phyloP scores from a whole-genome alignment of 2,797 vertebrate genomes.

The Sparidentex hasta region DNA sequence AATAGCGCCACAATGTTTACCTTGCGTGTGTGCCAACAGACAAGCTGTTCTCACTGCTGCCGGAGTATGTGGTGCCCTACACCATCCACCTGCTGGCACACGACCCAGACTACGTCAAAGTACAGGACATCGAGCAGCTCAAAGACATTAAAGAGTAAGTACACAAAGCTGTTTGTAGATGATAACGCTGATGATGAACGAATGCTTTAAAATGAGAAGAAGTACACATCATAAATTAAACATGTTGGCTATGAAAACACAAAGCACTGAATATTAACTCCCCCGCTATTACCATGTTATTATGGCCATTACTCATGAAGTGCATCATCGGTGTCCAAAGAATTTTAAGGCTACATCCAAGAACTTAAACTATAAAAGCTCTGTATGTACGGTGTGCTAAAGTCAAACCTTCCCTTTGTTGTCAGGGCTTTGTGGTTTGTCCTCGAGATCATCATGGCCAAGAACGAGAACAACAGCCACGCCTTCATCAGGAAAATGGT shows the following conservation, averaged over 20 bases:
- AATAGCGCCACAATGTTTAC: conserved; percentile 13
- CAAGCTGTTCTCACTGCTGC: conserved; percentile 95
- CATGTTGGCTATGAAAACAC: not conserved
- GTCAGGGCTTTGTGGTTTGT: conserved; percentile 97
- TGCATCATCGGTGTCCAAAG: not conserved
- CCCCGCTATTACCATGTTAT: not conserved
- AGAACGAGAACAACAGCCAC: conserved; percentile 99
- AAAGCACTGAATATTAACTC: not conserved
- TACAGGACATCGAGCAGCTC: conserved; percentile 98
- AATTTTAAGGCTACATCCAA: not conserved
- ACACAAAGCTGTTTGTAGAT: not conserved
- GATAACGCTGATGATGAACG: not conserved
- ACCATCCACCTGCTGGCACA: conserved; percentile 98
- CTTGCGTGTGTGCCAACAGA: conserved; percentile 83
- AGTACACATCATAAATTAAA: not conserved
- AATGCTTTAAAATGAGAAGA: not conserved
- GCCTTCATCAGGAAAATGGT: conserved; percentile 99
- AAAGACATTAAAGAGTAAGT: conserved; percentile 99
- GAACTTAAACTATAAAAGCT: not conserved
- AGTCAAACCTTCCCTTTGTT: conserved; percentile 30
- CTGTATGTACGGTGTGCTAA: conserved; percentile 2
- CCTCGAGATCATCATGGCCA: conserved; percentile 97
- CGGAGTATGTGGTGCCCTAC: conserved; percentile 98
- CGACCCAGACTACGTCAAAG: conserved; percentile 98
- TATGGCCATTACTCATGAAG: not conserved